Evolutionary conservation across 2,797 vertebrate genomes (phyloP).

Genomic region (Catostomus latipinnis): DNA sequence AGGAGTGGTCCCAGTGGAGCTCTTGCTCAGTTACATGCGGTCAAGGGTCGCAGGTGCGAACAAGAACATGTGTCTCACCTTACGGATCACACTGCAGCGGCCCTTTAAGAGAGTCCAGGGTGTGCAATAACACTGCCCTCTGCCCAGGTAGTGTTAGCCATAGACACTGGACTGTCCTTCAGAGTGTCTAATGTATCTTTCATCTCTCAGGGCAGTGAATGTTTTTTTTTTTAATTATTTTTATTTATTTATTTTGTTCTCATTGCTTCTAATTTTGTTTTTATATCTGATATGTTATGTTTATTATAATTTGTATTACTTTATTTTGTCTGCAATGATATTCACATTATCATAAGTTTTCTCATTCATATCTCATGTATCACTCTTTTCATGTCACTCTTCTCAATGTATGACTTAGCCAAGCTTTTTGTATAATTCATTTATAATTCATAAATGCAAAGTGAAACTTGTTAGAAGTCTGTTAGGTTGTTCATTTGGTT

Average conservation of each 20-base stretch:
- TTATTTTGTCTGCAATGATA: constrained; percentile 11
- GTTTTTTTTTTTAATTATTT: too few species aligned
- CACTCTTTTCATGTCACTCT: neutral
- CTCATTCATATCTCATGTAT: constrained; percentile 24
- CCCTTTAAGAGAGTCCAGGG: constrained; percentile 99
- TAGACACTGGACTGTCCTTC: constrained; percentile 83
- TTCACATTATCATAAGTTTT: constrained; percentile 63
- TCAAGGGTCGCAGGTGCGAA: constrained; percentile 99
- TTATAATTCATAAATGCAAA: too few species aligned
- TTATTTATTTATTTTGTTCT: too few species aligned
- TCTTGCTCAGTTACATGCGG: constrained; percentile 99
- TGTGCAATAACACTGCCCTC: constrained; percentile 99
- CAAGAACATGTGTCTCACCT: constrained; percentile 99
- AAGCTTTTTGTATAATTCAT: neutral
- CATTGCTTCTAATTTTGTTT: too few species aligned
- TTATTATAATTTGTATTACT: constrained; percentile 7
- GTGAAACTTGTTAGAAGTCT: neutral
- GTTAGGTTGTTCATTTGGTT: neutral
- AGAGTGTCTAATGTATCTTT: constrained; percentile 6
- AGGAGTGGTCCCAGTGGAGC: constrained; percentile 99
- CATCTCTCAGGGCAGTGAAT: too few species aligned
- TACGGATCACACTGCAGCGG: constrained; percentile 99
- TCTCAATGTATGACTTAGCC: constrained; percentile 23
- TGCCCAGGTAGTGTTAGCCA: constrained; percentile 99
- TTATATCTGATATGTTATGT: constrained; percentile 6